Conservation (phyloP, 2,797 vertebrate species). For the Somateria mollissima region DNA sequence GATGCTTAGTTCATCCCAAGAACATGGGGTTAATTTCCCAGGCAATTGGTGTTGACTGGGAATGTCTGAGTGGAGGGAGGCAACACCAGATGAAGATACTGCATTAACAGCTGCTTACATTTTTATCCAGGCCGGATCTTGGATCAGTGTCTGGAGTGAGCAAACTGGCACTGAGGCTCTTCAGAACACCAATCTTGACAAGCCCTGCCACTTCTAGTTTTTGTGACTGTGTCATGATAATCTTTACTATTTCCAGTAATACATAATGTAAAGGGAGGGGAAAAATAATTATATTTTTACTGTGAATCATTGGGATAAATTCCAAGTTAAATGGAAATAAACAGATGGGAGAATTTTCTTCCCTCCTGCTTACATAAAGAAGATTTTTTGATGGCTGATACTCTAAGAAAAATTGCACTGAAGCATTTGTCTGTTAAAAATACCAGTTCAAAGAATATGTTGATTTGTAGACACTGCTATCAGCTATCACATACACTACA, state of each 20-base stretch:
- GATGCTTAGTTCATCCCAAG: neutral
- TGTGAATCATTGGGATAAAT: rapidly evolving
- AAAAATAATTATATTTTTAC: neutral
- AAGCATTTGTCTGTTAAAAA: neutral
- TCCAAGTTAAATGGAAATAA: neutral
- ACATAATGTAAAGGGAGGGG: conserved; percentile 79
- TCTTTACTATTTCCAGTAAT: conserved; percentile 77
- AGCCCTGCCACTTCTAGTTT: conserved; percentile 74
- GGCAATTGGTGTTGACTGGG: neutral
- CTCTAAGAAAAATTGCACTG: neutral
- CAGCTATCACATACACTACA: neutral
- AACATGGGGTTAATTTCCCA: too few species aligned
- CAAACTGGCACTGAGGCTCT: conserved; percentile 79
- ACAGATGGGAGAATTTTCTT: neutral
- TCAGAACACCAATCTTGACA: conserved; percentile 87
- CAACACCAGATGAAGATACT: neutral
- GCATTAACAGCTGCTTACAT: conserved; percentile 76
- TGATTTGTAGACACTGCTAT: neutral
- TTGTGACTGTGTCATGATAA: conserved; percentile 83
- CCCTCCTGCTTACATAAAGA: neutral
- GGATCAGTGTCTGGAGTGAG: conserved; percentile 84
- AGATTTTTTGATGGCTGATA: neutral
- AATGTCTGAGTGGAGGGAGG: neutral
- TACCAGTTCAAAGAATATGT: neutral
- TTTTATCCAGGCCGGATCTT: conserved; percentile 81